Conservation (phyloP, 2,797 vertebrate species). For the Acanthurus lineatus region DNA sequence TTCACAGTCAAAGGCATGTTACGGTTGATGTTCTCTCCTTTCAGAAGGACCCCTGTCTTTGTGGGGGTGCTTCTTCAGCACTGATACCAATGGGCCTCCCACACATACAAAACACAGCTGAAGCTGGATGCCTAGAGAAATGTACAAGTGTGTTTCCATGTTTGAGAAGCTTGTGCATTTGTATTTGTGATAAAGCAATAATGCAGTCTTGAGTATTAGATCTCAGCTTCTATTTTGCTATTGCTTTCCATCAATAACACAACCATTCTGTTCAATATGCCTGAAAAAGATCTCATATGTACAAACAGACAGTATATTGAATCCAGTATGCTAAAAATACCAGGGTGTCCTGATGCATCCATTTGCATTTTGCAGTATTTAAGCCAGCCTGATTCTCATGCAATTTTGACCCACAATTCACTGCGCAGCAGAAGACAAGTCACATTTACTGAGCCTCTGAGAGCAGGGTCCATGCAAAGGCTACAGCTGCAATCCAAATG, state of each 20-base stretch:
- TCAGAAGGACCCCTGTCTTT: constrained; percentile 55
- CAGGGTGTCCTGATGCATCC: not conserved
- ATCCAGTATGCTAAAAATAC: not conserved
- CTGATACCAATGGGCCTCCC: constrained; percentile 55
- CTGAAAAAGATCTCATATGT: not conserved
- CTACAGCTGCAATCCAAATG: too few species aligned
- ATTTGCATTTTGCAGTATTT: not conserved
- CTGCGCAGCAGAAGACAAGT: not conserved
- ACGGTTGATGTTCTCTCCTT: constrained; percentile 50
- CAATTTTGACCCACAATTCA: not conserved
- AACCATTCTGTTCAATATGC: not conserved
- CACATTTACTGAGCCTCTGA: too few species aligned
- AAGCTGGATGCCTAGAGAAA: constrained; percentile 35
- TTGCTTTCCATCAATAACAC: not conserved
- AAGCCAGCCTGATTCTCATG: not conserved
- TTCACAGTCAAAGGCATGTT: constrained; percentile 58
- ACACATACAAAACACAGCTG: constrained; percentile 54
- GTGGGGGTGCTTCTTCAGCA: constrained; percentile 55
- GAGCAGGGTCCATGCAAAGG: not conserved
- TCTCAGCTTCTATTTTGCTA: not conserved
- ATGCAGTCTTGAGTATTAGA: not conserved
- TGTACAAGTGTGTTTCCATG: constrained; percentile 11
- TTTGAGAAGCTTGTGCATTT: not conserved
- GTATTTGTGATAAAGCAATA: constrained; percentile 2
- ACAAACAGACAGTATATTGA: not conserved